Evolutionary conservation across 2,888 invertebrate genomes (phyloP), one percentile per base, ranked within the genome.

Genomic region (Rapana venosa): DNA sequence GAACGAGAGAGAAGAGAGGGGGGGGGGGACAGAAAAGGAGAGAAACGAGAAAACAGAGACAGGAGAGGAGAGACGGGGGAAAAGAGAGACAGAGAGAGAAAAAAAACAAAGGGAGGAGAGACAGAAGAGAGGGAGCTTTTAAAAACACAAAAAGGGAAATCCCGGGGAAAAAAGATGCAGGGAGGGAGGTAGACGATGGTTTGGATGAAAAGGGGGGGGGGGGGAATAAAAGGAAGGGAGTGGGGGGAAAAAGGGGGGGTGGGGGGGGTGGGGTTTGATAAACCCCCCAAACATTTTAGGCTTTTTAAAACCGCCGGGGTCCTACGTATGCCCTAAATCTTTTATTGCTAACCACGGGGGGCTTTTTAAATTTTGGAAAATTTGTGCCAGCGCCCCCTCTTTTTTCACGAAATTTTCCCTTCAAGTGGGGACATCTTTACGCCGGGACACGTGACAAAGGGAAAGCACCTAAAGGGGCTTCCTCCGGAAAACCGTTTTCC

Each of bases 381-480:
- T 61, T 66, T 20, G 61, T 86, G 86, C 20, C 86, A 86, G 86
- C 86, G 86, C 86, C 86, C 86, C 61, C 61, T 61, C 6, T 86
- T 61, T 32, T 61, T 86, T 66, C 22, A 58, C 32, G 15, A 30
- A 32, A n/a, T 58, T 79, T 86, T 32, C 66, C 1, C 32, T 35
- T 86, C 86, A 86, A 86, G 86, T 86, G 86, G 20, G 32, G 61
- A 61, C 86, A 61, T 61, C 86, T 66, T 86, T 86, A 86, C 86
- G 61, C 61, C 32, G 11, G 86, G 86, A 86, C 86, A 86, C 86
- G 86, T 86, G 86, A 86, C 86, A 61, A 86, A 86, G 86, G 86
- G 86, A 66, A 58, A 86, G 30, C 66, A 86, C 86, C 36, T 86
- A 35, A 32, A 66, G 86, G 20, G 86, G 32, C 86, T 66, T 58